These are phyloP conservation scores for Tenthredo scrophulariae DNA, from an alignment of 2,888 invertebrate species.

Conservation along the genomic window DNA sequence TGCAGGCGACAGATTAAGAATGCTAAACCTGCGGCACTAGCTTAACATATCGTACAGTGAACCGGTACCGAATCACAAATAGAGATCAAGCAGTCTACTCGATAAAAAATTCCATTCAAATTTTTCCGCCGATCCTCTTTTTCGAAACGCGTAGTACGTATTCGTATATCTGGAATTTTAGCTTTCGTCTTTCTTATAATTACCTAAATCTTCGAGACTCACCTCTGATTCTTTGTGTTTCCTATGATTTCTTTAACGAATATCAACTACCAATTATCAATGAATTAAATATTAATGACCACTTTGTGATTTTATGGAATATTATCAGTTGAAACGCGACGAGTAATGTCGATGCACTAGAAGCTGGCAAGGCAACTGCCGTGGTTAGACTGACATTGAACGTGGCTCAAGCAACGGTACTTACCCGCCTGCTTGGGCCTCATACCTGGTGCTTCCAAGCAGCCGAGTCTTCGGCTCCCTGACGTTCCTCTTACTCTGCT, in stretches of 20 bases:
- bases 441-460: conserved; percentile 44
- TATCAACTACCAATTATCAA: too few species aligned
- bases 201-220: background rate
- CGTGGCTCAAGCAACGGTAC: conserved; percentile 74
- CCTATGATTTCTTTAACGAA: background rate
- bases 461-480: conserved; percentile 18
- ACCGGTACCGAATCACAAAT: background rate
- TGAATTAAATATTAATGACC: too few species aligned
- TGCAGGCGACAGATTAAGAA: background rate
- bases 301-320: background rate
- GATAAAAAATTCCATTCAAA: background rate
- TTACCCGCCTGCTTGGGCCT: conserved; percentile 67
- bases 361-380: conserved; percentile 70
- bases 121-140: background rate
- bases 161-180: background rate
- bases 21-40: background rate
- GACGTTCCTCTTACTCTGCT: conserved; percentile 39
- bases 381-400: conserved; percentile 70
- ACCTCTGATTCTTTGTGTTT: background rate
- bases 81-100: background rate
- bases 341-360: conserved; percentile 38
- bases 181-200: background rate
- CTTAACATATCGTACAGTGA: background rate
- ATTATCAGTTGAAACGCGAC: background rate
- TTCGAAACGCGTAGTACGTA: background rate